A percentile compares a stretch with the other conserved stretches of the same genome.
These are phyloP conservation scores for Drosophila mettleri DNA, from an alignment of 2,888 invertebrate species.

Conservation along the genomic window DNA sequence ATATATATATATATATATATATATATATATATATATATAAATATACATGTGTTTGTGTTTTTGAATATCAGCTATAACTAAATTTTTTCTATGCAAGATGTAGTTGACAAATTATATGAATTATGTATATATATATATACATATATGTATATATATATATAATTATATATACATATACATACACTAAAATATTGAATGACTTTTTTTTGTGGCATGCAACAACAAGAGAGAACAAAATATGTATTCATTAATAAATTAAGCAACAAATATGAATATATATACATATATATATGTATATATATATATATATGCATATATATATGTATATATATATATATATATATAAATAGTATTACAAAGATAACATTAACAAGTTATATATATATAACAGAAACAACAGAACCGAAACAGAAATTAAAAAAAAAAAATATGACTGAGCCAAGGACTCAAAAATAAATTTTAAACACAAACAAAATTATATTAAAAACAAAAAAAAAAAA, in stretches of 20 bases:
- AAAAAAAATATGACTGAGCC: conserved; percentile 83
- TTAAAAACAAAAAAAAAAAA: conserved; percentile 34
- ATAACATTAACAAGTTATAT: conserved; percentile 25
- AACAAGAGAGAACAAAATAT: conserved; percentile 30
- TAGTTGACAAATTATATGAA: conserved; percentile 61
- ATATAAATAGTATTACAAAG: conserved; percentile 32
- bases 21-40: conserved; percentile 69
- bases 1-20: background rate
- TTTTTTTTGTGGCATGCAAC: conserved; percentile 47
- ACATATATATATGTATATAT: conserved; percentile 1
- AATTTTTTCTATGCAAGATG: conserved; percentile 69
- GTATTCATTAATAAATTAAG: conserved; percentile 56
- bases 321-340: conserved; percentile 17
- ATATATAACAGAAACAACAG: conserved; percentile 30
- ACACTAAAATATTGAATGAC: conserved; percentile 45
- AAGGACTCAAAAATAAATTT: conserved; percentile 82
- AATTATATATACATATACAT: conserved; percentile 19
- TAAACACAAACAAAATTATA: conserved; percentile 63
- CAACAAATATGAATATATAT: conserved; percentile 18
- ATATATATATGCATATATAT: conserved; percentile 2
- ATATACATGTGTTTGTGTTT: conserved; percentile 19
- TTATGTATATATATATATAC: conserved; percentile 27
- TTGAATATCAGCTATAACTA: conserved; percentile 58
- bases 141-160: conserved; percentile 31
- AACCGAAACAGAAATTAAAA: conserved; percentile 45